phyloP scores from a whole-genome alignment of 2,888 invertebrate genomes.

The Drosophila helvetica region DNA sequence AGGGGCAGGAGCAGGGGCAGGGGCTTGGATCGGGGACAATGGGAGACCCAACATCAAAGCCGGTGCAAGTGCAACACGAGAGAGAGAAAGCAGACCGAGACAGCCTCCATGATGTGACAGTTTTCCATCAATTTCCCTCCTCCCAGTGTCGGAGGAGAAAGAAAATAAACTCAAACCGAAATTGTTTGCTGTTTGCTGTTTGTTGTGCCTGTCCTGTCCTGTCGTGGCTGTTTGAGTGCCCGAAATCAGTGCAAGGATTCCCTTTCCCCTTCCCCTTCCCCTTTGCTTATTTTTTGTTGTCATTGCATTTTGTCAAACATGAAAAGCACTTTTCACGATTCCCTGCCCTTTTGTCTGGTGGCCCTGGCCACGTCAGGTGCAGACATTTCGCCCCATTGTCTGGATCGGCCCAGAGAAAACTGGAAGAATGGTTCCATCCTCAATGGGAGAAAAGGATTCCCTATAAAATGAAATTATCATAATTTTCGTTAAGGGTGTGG shows the following conservation, averaged over 20 bases:
- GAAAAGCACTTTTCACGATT: slow-evolving; percentile 64
- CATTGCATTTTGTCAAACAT: slow-evolving; percentile 68
- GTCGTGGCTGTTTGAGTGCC: slow-evolving; percentile 63
- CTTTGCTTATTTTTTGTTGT: slow-evolving; percentile 35
- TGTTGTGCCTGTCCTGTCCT: slow-evolving; percentile 42
- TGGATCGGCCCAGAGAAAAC: too few species aligned
- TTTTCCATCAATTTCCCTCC: slow-evolving; percentile 52
- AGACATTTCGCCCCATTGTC: slow-evolving; percentile 22
- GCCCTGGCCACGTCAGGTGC: slow-evolving; percentile 59
- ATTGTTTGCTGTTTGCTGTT: slow-evolving; percentile 39
- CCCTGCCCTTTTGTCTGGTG: slow-evolving; percentile 27
- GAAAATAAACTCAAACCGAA: slow-evolving; percentile 28
- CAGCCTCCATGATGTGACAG: slow-evolving; percentile 71
- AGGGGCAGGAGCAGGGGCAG: slow-evolving; percentile 10
- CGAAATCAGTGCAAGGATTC: slow-evolving; percentile 62
- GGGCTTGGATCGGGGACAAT: slow-evolving; percentile 12
- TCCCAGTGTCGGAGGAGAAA: slow-evolving; percentile 3
- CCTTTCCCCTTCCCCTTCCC: slow-evolving; percentile 23
- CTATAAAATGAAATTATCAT: slow-evolving; percentile 66
- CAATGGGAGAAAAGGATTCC: slow-evolving; percentile 52
- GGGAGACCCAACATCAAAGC: slow-evolving; percentile 64
- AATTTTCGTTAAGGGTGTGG: slow-evolving; percentile 55
- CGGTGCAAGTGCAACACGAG: slow-evolving; percentile 58
- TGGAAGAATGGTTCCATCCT: too few species aligned
- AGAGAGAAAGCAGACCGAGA: slow-evolving; percentile 24